phyloP scores from a whole-genome alignment of 1,140 invertebrate genomes.

The Alviniconcha marisindica region DNA sequence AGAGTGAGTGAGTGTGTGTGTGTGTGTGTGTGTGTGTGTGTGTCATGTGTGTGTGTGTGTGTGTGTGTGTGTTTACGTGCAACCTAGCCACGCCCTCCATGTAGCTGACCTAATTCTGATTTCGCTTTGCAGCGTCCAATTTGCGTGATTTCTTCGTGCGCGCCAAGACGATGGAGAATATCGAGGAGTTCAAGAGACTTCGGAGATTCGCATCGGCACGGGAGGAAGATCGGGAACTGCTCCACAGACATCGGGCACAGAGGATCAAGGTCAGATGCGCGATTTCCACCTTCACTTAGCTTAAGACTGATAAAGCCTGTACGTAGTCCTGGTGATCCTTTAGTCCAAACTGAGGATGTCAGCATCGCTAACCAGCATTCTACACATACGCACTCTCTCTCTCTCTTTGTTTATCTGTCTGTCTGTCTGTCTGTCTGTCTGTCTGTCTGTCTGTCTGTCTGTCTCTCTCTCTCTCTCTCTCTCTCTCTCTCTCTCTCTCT shows the following conservation, averaged over 20 bases:
- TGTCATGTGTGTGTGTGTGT: neutral
- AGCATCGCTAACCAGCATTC: neutral
- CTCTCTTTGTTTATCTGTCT: neutral
- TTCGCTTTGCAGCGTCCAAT: slow-evolving; percentile 4
- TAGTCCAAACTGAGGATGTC: neutral
- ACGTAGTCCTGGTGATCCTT: neutral
- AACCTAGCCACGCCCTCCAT: no score
- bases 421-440: neutral
- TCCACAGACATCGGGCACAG: slow-evolving; percentile 57
- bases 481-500: no score
- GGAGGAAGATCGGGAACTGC: slow-evolving; percentile 52
- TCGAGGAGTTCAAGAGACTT: slow-evolving; percentile 54
- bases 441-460: no score
- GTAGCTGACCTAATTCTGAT: no score
- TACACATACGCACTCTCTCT: neutral
- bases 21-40: neutral
- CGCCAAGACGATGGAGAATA: slow-evolving; percentile 59
- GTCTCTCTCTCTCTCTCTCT: no score
- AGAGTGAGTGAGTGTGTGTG: slow-evolving; percentile 31
- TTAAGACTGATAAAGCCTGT: neutral
- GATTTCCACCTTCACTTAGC: neutral
- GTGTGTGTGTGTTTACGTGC: neutral
- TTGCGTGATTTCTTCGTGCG: slow-evolving; percentile 52
- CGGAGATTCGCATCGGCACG: slow-evolving; percentile 57
- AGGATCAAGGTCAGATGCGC: slow-evolving; percentile 59